These are phyloP conservation scores for Chrysopilus asiliformis DNA, from an alignment of 2,888 invertebrate genomes.

Conservation along the genomic window DNA sequence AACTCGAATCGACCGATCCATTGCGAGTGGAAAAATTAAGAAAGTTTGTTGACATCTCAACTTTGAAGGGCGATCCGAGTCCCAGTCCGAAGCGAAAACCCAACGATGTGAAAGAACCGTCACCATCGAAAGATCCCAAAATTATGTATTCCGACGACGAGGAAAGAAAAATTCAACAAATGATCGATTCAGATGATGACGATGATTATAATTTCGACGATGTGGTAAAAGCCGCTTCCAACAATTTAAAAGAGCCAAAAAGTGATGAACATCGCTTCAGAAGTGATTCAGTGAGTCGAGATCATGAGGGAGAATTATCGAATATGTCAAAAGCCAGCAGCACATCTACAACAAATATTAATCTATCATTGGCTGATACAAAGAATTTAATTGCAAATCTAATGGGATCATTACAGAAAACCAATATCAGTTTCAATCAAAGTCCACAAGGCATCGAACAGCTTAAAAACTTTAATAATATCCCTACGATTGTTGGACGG, in stretches of 20 bases:
- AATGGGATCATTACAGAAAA: constrained; percentile 43
- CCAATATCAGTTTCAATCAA: no score
- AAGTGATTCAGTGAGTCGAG: constrained; percentile 20
- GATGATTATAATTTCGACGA: constrained; percentile 78
- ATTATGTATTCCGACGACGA: constrained; percentile 18
- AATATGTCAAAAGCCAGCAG: constrained; percentile 30
- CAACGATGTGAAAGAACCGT: constrained; percentile 2
- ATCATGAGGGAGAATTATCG: constrained; percentile 21
- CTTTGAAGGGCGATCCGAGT: constrained; percentile 18
- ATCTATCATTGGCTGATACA: constrained; percentile 40
- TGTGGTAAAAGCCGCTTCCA: constrained; percentile 61
- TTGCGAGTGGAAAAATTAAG: constrained; percentile 62
- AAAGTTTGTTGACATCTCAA: constrained; percentile 53
- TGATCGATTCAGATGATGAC: constrained; percentile 50
- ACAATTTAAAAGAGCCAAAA: constrained; percentile 53
- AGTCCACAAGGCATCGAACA: constrained; percentile 1
- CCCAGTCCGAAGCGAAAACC: constrained; percentile 6
- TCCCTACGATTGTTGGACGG: constrained; percentile 6
- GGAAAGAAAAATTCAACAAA: constrained; percentile 26
- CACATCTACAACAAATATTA: constrained; percentile 13
- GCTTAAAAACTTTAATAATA: neutral
- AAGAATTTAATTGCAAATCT: constrained; percentile 49
- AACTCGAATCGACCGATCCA: constrained; percentile 63
- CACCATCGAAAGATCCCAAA: neutral
- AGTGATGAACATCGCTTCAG: constrained; percentile 33